A percentile compares a stretch with the other conserved stretches of the same genome.
Conservation (phyloP, 2,113 vertebrate species). For the Oncorhynchus kisutch region DNA sequence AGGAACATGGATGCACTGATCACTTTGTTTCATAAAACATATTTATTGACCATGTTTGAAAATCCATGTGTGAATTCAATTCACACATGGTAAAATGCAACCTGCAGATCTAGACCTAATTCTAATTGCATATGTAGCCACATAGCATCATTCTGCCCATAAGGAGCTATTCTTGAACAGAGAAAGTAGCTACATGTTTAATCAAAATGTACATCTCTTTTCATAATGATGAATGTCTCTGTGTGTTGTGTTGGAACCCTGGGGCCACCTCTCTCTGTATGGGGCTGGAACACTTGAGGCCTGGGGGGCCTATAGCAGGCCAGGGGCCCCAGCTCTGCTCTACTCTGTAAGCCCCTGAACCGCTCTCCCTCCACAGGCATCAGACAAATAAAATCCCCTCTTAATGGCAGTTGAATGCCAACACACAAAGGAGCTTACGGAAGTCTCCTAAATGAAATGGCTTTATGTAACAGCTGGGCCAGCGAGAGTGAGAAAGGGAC, state of each 20-base stretch:
- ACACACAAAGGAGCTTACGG: slow-evolving; percentile 70
- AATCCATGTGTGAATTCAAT: not conserved
- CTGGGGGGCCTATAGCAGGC: slow-evolving; percentile 1
- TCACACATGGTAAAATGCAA: not conserved
- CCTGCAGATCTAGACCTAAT: not conserved
- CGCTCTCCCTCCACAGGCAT: slow-evolving; percentile 62
- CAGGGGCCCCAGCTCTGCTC: slow-evolving; percentile 34
- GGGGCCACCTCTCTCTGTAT: not conserved
- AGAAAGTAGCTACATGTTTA: slow-evolving; percentile 25
- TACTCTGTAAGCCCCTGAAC: slow-evolving; percentile 51
- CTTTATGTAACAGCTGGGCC: slow-evolving; percentile 62
- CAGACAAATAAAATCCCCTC: slow-evolving; percentile 71
- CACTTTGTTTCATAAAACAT: not conserved
- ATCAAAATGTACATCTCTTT: slow-evolving; percentile 26
- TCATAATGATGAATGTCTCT: slow-evolving; percentile 3
- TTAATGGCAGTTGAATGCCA: slow-evolving; percentile 73
- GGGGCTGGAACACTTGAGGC: too few species aligned
- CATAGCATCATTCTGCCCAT: slow-evolving; percentile 13
- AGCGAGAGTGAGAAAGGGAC: slow-evolving; percentile 21
- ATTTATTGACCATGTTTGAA: not conserved
- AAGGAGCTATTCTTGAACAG: slow-evolving; percentile 32
- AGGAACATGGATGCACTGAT: not conserved
- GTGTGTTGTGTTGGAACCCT: not conserved
- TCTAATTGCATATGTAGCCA: not conserved
- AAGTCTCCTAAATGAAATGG: slow-evolving; percentile 67